phyloP scores from a whole-genome alignment of 2,113 vertebrate species.

The Centropus bengalensis region DNA sequence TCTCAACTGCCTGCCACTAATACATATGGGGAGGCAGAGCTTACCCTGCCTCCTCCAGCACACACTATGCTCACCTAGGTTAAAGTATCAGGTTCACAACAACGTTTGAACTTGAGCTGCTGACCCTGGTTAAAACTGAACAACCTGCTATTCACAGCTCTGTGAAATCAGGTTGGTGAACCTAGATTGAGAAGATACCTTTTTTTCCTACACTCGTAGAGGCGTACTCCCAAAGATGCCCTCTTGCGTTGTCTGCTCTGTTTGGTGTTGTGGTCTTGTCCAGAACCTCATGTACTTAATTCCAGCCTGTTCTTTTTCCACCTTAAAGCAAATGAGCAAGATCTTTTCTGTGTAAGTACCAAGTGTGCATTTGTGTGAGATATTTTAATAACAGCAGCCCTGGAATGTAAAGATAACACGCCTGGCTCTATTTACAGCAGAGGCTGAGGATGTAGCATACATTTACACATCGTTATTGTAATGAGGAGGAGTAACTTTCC shows the following conservation, averaged over 20 bases:
- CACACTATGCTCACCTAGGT: accelerated
- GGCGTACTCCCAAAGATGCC: background rate
- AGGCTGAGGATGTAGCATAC: slow-evolving; percentile 28
- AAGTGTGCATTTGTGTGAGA: background rate
- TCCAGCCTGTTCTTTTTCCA: background rate
- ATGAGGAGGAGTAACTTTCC: slow-evolving; percentile 41
- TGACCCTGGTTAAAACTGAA: slow-evolving; percentile 2
- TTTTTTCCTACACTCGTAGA: background rate
- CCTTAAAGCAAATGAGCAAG: background rate
- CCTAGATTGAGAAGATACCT: background rate
- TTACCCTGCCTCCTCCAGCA: background rate
- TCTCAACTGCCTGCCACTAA: background rate
- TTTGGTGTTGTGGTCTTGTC: background rate
- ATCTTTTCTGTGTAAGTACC: background rate
- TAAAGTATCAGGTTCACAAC: background rate
- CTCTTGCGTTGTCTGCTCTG: background rate
- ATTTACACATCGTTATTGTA: slow-evolving; percentile 50
- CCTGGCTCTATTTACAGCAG: slow-evolving; percentile 38
- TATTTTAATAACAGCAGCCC: slow-evolving; percentile 27
- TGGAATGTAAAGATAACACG: background rate
- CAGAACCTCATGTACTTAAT: background rate
- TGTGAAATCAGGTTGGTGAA: slow-evolving; percentile 9
- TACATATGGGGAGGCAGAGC: background rate
- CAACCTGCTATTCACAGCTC: background rate
- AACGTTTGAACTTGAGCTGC: background rate